Base-by-base conservation (phyloP, 2,113 vertebrate genomes). In the Montifringilla adamsi region DNA sequence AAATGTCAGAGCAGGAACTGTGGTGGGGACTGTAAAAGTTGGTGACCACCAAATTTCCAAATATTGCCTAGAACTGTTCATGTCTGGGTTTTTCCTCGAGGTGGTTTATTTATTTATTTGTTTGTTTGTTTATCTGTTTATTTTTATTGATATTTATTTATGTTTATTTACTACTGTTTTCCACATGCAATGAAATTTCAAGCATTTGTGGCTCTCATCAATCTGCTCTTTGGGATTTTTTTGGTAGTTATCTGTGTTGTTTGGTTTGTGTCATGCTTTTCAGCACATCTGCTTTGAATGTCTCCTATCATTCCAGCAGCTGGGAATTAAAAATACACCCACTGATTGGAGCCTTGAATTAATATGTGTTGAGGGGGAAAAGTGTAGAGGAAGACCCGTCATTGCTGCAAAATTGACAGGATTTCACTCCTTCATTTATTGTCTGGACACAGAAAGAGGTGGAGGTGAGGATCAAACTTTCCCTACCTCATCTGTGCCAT, bases 111-210 rank as follows among this genome's bases (percentile, higher is more conserved):
- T 84, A 23, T 37, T 18, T 28, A 11, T 33, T 31, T 66, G 23
- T 37, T 15, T 31, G 44, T 46, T 47, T 47, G 21, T 47, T 11
- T 59, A n/a, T 22, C 0, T 44, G 1, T 13, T 33, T 33, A 0
- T 44, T 2, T n/a, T 37, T 37, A 37, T 37, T 37, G 37, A 37
- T 37, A 37, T 33, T n/a, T n/a, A 0, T 46, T 2, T n/a, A 2
- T n/a, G 9, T 53, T 26, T 85, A 79, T 87, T 90, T 62, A 31
- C 15, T 41, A 18, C 10, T n/a, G 18, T 43, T 30, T 49, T 77
- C 50, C 56, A 10, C 1, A 0, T 37, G n/a, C 16, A 43, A 11
- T 50, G 7, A 30, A 27, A 67, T 67, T 50, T 58, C 44, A 87
- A 59, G 30, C 1, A 0, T 55, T 46, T 60, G 24, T 55, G 39